These are phyloP conservation scores for Flabesymbios commensalis DNA, from an alignment of 2,888 invertebrate genomes.

Conservation along the genomic window DNA sequence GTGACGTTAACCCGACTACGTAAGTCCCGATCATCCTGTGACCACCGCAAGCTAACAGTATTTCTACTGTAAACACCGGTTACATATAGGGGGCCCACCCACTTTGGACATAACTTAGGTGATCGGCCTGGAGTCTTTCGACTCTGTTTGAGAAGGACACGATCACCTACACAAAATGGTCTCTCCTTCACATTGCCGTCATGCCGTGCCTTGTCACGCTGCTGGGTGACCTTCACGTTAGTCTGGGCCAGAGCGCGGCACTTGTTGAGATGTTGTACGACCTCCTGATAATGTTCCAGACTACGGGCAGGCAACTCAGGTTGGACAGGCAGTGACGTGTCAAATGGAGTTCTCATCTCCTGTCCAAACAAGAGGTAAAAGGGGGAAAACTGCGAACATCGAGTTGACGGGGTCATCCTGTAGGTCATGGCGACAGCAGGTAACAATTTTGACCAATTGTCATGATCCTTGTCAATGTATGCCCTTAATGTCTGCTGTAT, in stretches of 20 bases:
- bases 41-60: too few species aligned
- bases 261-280: too few species aligned
- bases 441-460: conserved; percentile 4
- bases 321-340: background rate
- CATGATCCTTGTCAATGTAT: background rate
- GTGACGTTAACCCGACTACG: too few species aligned
- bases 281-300: background rate
- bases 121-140: background rate
- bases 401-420: background rate
- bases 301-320: background rate
- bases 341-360: background rate
- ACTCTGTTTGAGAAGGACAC: background rate
- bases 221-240: background rate
- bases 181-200: background rate
- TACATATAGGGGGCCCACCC: background rate
- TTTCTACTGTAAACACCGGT: background rate
- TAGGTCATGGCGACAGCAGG: background rate
- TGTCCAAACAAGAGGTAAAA: conserved; percentile 1
- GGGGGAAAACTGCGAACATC: background rate
- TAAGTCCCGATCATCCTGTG: too few species aligned
- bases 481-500: background rate
- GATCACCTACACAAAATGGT: background rate
- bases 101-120: background rate
- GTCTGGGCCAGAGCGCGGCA: background rate
- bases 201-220: background rate